Evolutionary conservation across 2,888 invertebrate species (phyloP).

Genomic region (Erebia epiphron): DNA sequence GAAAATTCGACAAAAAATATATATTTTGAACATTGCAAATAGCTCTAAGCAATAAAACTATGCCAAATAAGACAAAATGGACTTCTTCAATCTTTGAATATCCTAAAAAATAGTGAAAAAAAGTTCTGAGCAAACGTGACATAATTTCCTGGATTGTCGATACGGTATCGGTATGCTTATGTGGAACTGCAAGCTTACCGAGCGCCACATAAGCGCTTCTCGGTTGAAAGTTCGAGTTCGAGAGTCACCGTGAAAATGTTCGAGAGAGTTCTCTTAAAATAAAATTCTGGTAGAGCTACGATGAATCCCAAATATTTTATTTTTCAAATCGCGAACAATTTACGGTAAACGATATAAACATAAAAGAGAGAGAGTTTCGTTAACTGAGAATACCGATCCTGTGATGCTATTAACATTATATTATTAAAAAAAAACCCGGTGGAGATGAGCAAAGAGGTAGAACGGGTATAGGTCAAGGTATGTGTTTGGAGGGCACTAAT

Average conservation of each 20-base stretch:
- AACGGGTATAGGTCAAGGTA: conserved; percentile 64
- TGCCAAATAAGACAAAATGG: neutral
- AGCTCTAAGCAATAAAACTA: neutral
- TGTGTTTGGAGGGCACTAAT: conserved; percentile 51
- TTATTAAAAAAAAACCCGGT: too few relatives aligned
- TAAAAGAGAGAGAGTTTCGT: neutral
- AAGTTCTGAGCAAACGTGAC: neutral
- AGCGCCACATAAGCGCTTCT: neutral
- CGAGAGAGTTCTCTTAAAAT: too few relatives aligned
- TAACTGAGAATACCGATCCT: neutral
- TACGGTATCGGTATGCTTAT: neutral
- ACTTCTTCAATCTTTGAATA: neutral
- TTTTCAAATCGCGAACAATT: too few relatives aligned
- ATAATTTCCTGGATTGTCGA: neutral
- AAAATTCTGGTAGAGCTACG: too few relatives aligned
- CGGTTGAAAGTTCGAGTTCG: too few relatives aligned
- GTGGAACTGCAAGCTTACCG: neutral
- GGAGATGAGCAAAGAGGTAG: neutral
- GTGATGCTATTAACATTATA: too few relatives aligned
- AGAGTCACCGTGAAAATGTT: too few relatives aligned
- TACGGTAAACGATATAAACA: too few relatives aligned
- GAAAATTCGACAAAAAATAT: neutral
- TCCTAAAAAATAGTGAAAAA: neutral
- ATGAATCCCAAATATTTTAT: too few relatives aligned
- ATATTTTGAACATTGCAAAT: neutral